These are phyloP conservation scores for Cheilosia urbana DNA, from an alignment of 2,888 invertebrate genomes.

Conservation along the genomic window DNA sequence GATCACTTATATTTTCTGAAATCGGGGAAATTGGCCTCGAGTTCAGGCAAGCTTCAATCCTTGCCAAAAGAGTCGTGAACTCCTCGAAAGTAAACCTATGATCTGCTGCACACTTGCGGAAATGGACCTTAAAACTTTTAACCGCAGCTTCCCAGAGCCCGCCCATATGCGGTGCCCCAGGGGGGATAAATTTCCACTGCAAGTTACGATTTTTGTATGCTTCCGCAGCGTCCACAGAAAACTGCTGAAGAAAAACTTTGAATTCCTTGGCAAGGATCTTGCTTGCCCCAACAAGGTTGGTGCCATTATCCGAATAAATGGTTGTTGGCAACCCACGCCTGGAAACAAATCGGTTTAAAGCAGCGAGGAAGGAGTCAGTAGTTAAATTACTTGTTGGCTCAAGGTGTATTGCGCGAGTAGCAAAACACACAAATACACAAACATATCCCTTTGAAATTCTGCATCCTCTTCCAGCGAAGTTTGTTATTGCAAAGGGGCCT, in stretches of 20 bases:
- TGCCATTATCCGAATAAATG: background rate
- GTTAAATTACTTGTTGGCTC: background rate
- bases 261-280: background rate
- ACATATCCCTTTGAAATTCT: background rate
- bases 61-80: constrained; percentile 26
- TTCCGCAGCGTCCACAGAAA: too few species aligned
- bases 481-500: background rate
- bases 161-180: constrained; percentile 6
- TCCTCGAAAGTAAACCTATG: constrained; percentile 34
- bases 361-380: background rate
- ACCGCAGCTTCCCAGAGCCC: constrained; percentile 25
- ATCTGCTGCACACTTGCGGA: background rate
- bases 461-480: background rate
- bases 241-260: background rate
- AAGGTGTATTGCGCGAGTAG: background rate
- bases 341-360: background rate
- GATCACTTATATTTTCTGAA: too few species aligned
- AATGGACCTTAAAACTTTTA: constrained; percentile 13
- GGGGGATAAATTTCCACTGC: constrained; percentile 26
- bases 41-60: too few species aligned
- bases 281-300: background rate
- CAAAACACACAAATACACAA: background rate
- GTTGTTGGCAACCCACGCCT: background rate
- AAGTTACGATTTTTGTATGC: background rate
- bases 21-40: too few species aligned